Conservation (phyloP, 2,797 vertebrate genomes). For the Varecia variegata region DNA sequence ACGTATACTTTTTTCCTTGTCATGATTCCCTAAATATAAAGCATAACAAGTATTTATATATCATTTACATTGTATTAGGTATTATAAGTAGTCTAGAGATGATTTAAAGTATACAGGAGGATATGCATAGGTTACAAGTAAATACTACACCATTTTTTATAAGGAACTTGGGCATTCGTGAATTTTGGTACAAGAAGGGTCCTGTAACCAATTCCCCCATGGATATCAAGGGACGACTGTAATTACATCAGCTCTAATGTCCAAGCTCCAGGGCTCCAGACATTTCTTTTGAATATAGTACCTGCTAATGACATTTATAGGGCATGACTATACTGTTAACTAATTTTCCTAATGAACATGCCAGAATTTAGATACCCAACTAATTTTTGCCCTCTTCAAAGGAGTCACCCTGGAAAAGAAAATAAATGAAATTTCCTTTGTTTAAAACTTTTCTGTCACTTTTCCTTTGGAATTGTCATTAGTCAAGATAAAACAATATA, state of each 20-base stretch:
- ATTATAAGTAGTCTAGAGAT: background rate
- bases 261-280: background rate
- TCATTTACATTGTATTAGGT: background rate
- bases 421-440: conserved; percentile 13
- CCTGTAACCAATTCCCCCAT: background rate
- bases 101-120: background rate
- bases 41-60: background rate
- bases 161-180: background rate
- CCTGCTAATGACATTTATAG: background rate
- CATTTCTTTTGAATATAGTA: background rate
- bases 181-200: background rate
- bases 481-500: background rate
- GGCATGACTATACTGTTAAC: background rate
- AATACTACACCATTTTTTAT: background rate
- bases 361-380: background rate
- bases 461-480: conserved; percentile 30
- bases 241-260: background rate
- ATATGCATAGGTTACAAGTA: background rate
- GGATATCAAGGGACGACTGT: background rate
- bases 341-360: conserved; percentile 4
- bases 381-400: background rate
- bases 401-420: background rate
- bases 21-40: background rate
- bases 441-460: background rate
- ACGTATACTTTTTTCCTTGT: background rate